These are phyloP conservation scores for Nemotelus nigrinus DNA, from an alignment of 2,888 invertebrate species.

Conservation along the genomic window DNA sequence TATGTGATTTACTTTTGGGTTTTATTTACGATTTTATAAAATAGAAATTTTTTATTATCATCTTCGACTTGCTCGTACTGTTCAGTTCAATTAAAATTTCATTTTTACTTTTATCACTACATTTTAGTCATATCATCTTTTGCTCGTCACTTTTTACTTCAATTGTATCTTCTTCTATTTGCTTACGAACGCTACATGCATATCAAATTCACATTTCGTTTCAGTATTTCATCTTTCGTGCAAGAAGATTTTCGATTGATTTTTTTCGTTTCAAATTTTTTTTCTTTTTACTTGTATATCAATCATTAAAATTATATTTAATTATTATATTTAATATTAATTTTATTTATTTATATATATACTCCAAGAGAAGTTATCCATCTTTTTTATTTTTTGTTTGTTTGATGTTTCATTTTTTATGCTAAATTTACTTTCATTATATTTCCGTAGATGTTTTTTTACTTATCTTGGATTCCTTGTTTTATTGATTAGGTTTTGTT, in stretches of 20 bases:
- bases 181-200: not conserved
- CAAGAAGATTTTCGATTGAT: not conserved
- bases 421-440: not conserved
- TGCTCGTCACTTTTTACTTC: not conserved
- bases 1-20: slow-evolving; percentile 25
- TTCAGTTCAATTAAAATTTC: slow-evolving; percentile 39
- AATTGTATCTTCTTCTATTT: not conserved
- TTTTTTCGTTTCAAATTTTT: slow-evolving; percentile 26
- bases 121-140: slow-evolving; percentile 37
- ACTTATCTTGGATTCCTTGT: slow-evolving; percentile 23
- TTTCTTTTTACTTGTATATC: slow-evolving; percentile 9
- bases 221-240: not conserved
- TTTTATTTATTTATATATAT: slow-evolving; percentile 38
- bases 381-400: slow-evolving; percentile 13
- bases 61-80: slow-evolving; percentile 7
- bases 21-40: slow-evolving; percentile 35
- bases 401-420: slow-evolving; percentile 10
- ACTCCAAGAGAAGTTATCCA: not conserved
- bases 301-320: slow-evolving; percentile 37
- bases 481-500: slow-evolving; percentile 4
- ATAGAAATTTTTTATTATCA: slow-evolving; percentile 30
- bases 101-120: slow-evolving; percentile 20
- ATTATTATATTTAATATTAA: slow-evolving; percentile 39
- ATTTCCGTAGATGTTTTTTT: slow-evolving; percentile 16
- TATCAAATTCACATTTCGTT: not conserved